A percentile compares a stretch with the other conserved stretches of the same genome.
Evolutionary conservation across 1,140 invertebrate species (phyloP).

Genomic region (Habropoda laboriosa): DNA sequence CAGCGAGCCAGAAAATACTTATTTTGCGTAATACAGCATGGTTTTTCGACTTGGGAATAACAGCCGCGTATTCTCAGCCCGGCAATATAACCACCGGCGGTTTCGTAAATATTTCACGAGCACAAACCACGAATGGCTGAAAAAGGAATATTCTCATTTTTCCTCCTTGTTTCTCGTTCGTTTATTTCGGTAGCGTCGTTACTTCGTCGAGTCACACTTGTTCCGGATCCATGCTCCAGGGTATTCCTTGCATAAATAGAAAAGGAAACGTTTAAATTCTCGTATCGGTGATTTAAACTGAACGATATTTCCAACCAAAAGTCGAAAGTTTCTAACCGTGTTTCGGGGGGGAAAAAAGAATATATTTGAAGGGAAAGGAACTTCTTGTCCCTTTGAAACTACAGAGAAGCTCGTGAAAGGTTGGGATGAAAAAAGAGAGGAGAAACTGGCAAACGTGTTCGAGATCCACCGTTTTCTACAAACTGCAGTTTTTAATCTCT

Average conservation of each 20-base stretch:
- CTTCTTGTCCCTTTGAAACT: neutral
- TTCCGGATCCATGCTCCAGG: no score
- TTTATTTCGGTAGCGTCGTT: neutral
- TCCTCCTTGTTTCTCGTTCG: neutral
- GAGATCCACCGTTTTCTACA: neutral
- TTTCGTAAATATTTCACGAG: neutral
- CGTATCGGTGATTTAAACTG: slow-evolving; percentile 1
- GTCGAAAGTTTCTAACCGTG: neutral
- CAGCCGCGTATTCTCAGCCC: neutral
- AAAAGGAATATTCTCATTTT: neutral
- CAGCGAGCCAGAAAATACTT: neutral
- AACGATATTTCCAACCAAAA: no score
- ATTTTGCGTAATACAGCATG: no score
- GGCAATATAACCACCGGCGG: neutral
- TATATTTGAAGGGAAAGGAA: neutral
- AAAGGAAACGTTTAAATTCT: neutral
- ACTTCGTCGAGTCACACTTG: neutral
- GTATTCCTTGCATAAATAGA: neutral
- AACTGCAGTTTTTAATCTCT: neutral
- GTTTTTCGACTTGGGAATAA: neutral
- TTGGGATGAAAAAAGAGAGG: neutral
- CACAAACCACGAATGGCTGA: neutral
- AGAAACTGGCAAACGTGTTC: neutral
- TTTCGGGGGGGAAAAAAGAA: no score
- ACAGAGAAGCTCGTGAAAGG: neutral